These are phyloP conservation scores for Neosilurus mollespiculum DNA, from an alignment of 2,797 vertebrate genomes.

Conservation along the genomic window DNA sequence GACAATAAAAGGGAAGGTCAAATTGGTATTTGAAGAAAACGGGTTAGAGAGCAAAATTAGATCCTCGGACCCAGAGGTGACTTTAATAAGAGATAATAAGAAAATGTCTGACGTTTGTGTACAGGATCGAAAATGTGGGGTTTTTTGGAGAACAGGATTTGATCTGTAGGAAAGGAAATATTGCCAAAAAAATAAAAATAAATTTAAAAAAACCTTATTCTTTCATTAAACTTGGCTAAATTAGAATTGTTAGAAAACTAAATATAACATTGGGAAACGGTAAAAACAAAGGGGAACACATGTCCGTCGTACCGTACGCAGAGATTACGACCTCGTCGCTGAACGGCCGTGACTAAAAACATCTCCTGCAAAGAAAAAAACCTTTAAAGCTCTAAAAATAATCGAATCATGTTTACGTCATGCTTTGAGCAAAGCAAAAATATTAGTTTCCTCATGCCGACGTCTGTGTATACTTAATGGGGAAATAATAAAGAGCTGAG, in stretches of 20 bases:
- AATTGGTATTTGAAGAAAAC: slow-evolving; percentile 74
- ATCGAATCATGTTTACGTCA: slow-evolving; percentile 38
- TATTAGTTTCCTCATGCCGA: slow-evolving; percentile 3
- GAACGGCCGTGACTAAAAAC: slow-evolving; percentile 35
- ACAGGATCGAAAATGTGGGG: slow-evolving; percentile 62
- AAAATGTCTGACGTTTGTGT: slow-evolving; percentile 65
- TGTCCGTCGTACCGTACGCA: slow-evolving; percentile 7
- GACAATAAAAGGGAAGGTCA: slow-evolving; percentile 68
- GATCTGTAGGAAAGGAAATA: slow-evolving; percentile 70
- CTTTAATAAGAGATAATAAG: slow-evolving; percentile 75
- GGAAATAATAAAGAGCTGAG: slow-evolving; percentile 3
- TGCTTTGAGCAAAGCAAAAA: slow-evolving; percentile 18
- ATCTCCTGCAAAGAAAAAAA: slow-evolving; percentile 27
- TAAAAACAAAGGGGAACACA: slow-evolving; percentile 37
- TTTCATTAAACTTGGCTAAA: slow-evolving; percentile 10
- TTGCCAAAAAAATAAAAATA: slow-evolving; percentile 64
- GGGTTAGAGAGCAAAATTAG: slow-evolving; percentile 65
- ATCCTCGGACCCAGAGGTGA: slow-evolving; percentile 65
- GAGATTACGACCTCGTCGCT: slow-evolving; percentile 1
- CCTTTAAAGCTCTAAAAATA: slow-evolving; percentile 40
- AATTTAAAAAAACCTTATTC: slow-evolving; percentile 39
- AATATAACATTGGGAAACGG: slow-evolving; percentile 15
- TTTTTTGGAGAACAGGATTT: slow-evolving; percentile 37
- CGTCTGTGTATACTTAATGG: slow-evolving; percentile 17
- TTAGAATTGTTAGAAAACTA: slow-evolving; percentile 40